Conservation (phyloP, 2,113 vertebrate genomes). For the Piaya cayana region DNA sequence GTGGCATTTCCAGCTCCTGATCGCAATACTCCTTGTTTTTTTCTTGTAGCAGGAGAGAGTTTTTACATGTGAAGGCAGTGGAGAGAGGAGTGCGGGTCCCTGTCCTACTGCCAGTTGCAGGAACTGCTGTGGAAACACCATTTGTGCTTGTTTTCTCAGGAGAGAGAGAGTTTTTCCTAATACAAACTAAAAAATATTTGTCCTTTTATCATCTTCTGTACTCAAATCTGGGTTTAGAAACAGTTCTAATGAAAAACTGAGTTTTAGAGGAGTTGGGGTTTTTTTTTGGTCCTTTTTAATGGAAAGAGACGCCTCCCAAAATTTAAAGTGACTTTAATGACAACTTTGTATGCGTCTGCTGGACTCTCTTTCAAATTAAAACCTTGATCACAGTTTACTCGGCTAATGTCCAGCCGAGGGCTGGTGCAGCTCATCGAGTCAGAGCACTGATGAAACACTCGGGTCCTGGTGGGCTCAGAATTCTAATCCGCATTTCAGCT, state of each 20-base stretch:
- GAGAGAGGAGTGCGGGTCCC: not conserved
- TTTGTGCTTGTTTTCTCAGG: rapidly evolving
- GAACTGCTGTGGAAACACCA: not conserved
- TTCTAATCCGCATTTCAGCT: not conserved
- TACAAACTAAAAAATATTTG: not conserved
- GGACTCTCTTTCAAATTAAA: not conserved
- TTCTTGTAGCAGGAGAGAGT: not conserved
- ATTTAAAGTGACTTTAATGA: rapidly evolving
- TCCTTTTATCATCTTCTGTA: not conserved
- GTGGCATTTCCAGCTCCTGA: not conserved
- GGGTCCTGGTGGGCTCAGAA: not conserved
- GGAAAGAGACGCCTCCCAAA: rapidly evolving
- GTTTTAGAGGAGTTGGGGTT: not conserved
- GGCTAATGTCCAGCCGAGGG: rapidly evolving
- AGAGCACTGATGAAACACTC: rapidly evolving
- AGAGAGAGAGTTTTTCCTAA: not conserved
- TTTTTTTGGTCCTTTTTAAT: not conserved
- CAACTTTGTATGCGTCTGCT: rapidly evolving
- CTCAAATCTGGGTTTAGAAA: not conserved
- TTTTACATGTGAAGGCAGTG: rapidly evolving
- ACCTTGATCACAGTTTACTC: rapidly evolving
- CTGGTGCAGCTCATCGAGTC: rapidly evolving
- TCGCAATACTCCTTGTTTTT: not conserved
- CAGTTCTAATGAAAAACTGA: not conserved
- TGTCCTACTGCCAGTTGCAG: not conserved